These are phyloP conservation scores for Euplagia quadripunctaria DNA, from an alignment of 2,888 invertebrate species.

Conservation along the genomic window DNA sequence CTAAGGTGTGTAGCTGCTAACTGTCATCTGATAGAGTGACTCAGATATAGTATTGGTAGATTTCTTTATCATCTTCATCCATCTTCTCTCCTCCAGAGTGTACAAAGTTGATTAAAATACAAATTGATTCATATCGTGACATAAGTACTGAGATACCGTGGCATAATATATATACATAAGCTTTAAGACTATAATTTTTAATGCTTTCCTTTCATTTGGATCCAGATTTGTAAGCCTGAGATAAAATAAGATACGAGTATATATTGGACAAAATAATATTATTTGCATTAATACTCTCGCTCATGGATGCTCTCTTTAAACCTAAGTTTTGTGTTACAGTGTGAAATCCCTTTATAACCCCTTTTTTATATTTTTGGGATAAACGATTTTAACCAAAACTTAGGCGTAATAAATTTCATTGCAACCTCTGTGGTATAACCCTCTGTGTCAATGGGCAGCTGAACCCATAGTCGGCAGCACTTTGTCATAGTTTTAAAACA, in stretches of 20 bases:
- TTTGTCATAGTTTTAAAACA: constrained; percentile 77
- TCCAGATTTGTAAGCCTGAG: no score
- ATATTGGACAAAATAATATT: no score
- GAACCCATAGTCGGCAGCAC: constrained; percentile 62
- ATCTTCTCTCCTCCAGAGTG: no score
- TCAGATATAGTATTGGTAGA: neutral
- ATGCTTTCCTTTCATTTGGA: no score
- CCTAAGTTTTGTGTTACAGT: neutral
- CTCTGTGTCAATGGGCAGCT: constrained; percentile 67
- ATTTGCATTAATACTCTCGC: no score
- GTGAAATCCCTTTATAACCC: neutral
- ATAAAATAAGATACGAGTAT: no score
- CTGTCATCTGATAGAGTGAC: neutral
- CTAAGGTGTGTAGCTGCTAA: neutral
- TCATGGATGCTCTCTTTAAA: no score
- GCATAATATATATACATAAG: no score
- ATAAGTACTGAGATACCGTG: no score
- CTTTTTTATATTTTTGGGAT: neutral
- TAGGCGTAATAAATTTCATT: neutral
- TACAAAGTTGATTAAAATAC: no score
- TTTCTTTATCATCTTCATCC: neutral
- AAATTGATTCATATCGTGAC: no score
- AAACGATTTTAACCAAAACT: neutral
- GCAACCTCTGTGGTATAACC: constrained; percentile 32
- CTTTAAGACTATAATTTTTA: no score